A percentile compares a stretch with the other conserved stretches of the same genome.
Evolutionary conservation across 2,113 vertebrate genomes (phyloP).

Genomic region (Apeltes quadracus): DNA sequence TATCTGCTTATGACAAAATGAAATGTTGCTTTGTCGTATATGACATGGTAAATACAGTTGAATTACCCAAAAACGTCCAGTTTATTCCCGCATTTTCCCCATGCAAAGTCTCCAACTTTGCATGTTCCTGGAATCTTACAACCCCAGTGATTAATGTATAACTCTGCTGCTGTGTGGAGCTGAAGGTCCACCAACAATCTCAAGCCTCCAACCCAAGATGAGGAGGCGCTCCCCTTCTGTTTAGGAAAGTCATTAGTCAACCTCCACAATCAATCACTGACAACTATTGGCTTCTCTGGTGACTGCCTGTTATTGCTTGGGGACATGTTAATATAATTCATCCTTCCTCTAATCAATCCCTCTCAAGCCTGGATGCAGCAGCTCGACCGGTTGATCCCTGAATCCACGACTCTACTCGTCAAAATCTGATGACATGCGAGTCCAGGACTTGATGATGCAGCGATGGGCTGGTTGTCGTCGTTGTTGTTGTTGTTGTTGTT

Average conservation of each 20-base stretch:
- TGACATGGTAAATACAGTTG: too few species aligned
- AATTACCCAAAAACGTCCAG: too few species aligned
- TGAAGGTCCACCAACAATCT: not conserved
- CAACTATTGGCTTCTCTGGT: conserved; percentile 56
- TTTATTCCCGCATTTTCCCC: too few species aligned
- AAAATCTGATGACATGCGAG: not conserved
- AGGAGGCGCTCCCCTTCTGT: not conserved
- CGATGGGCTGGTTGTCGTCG: too few species aligned
- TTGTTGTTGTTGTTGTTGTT: too few species aligned
- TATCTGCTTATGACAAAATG: too few species aligned
- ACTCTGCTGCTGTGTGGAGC: not conserved
- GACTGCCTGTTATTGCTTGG: conserved; percentile 43
- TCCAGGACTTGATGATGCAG: not conserved
- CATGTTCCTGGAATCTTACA: too few species aligned
- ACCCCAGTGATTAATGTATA: not conserved
- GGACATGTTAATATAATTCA: conserved; percentile 58
- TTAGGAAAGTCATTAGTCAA: conserved; percentile 37
- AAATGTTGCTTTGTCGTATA: too few species aligned
- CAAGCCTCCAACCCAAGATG: not conserved
- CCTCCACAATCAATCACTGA: conserved; percentile 48
- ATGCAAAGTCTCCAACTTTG: too few species aligned
- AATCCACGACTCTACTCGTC: conserved; percentile 13
- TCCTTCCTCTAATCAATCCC: conserved; percentile 52
- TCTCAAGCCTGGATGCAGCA: conserved; percentile 20
- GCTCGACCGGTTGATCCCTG: conserved; percentile 12